Evolutionary conservation across 1,140 invertebrate species (phyloP), one percentile per base, ranked within the genome.

Genomic region (Pseudomyrmex concolor): DNA sequence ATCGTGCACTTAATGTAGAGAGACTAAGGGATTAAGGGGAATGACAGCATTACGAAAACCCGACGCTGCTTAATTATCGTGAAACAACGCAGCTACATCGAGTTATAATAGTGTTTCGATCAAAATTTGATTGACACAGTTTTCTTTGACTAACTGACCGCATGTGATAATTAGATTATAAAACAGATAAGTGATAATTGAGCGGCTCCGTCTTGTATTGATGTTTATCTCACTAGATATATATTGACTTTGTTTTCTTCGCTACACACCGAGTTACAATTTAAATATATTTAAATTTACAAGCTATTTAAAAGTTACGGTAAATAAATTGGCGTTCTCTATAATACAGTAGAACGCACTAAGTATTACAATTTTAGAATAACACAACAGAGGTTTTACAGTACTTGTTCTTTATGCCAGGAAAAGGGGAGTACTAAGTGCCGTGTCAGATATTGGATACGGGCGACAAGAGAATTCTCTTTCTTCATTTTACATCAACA

Each of bases 401-500:
- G 43, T 70, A 80, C 34, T 70, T 55, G 25, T 34, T 34, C 25
- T 34, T 34, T 54, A 82, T 48, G 66, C 60, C 85, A 88, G 86
- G 85, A 87, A 88, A 68, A 85, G 85, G 5, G 34, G 85, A 87
- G 87, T 88, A 82, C 85, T 68, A 82, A 60, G 85, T 86, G 34
- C 62, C 74, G 76, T 82, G 71, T 86, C 86, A 76, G 86, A 72
- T 87, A 83, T 74, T 66, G 76, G 60, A 85, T 71, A 82, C 67
- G 68, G 66, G 66, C 66, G 67, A 91, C 91, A 90, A 34, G 34
- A 87, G 90, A 88, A 89, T 89, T 90, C 86, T 83, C 90, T 92
- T 91, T 78, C 92, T 91, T 90, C 90, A 89, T 90, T 91, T 91
- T 90, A 92, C 91, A 86, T 82, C 86, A 85, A 89, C 84, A 84